Percentiles rank a stretch among this genome's conserved stretches.
Conservation (phyloP, 2,797 vertebrate genomes). For the Sardinella longiceps region DNA sequence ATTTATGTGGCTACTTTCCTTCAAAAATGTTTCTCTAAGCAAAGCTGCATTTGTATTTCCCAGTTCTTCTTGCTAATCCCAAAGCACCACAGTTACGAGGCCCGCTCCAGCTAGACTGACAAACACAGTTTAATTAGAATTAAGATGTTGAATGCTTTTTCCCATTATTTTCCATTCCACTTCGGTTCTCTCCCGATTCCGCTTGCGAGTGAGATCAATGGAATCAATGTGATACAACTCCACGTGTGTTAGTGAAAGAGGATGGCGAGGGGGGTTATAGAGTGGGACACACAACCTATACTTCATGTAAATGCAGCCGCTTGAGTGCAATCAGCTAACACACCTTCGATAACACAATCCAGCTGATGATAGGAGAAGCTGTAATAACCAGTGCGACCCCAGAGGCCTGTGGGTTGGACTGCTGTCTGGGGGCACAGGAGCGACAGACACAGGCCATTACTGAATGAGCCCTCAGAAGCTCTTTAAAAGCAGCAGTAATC, state of each 20-base stretch:
- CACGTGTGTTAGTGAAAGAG: neutral
- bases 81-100: neutral
- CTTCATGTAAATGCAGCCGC: neutral
- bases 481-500: neutral
- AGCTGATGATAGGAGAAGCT: neutral
- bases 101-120: neutral
- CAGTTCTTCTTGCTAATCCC: neutral
- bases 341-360: neutral
- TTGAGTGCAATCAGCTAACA: neutral
- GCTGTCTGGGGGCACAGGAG: neutral
- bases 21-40: neutral
- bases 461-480: slow-evolving; percentile 19
- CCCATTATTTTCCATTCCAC: neutral
- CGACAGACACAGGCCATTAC: neutral
- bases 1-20: neutral
- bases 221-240: neutral
- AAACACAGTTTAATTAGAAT: neutral
- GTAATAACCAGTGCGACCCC: neutral
- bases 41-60: neutral
- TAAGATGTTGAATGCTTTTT: neutral
- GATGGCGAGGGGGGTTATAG: neutral
- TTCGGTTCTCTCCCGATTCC: neutral
- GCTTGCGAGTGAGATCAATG: neutral
- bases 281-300: neutral
- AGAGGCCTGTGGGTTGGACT: neutral